These are phyloP conservation scores for Sitophilus oryzae DNA, from an alignment of 1,140 invertebrate genomes.

Conservation along the genomic window DNA sequence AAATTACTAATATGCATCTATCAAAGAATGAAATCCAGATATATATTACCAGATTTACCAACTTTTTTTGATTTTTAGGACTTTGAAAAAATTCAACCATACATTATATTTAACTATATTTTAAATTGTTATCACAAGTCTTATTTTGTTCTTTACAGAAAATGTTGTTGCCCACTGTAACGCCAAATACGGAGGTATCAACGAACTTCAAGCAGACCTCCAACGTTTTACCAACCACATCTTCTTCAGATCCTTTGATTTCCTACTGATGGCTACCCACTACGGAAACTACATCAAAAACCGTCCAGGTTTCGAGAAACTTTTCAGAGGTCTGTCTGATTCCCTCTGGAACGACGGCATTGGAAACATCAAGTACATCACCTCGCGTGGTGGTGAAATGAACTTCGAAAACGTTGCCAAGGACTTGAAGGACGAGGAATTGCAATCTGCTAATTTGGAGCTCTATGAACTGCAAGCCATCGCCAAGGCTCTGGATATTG, in stretches of 20 bases:
- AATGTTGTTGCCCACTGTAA: conserved; percentile 50
- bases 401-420: conserved; percentile 41
- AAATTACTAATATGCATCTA: too few relatives aligned
- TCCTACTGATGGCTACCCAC: conserved; percentile 65
- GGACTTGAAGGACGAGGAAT: conserved; percentile 27
- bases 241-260: conserved; percentile 64
- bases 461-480: conserved; percentile 62
- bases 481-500: conserved; percentile 65
- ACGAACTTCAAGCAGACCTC: conserved; percentile 45
- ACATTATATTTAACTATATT: too few relatives aligned
- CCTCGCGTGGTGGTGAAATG: conserved; percentile 60
- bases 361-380: conserved; percentile 67
- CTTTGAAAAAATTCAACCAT: too few relatives aligned
- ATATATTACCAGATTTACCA: too few relatives aligned
- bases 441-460: conserved; percentile 42
- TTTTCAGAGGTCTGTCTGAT: conserved; percentile 69
- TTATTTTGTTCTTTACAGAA: conserved; percentile 16
- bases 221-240: conserved; percentile 59
- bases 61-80: too few relatives aligned
- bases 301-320: conserved; percentile 66
- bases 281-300: conserved; percentile 73
- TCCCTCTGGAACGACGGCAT: conserved; percentile 66
- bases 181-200: conserved; percentile 59
- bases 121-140: too few relatives aligned
- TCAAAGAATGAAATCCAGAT: too few relatives aligned